These are phyloP conservation scores for Babylonia areolata DNA, from an alignment of 1,140 invertebrate species.

Conservation along the genomic window DNA sequence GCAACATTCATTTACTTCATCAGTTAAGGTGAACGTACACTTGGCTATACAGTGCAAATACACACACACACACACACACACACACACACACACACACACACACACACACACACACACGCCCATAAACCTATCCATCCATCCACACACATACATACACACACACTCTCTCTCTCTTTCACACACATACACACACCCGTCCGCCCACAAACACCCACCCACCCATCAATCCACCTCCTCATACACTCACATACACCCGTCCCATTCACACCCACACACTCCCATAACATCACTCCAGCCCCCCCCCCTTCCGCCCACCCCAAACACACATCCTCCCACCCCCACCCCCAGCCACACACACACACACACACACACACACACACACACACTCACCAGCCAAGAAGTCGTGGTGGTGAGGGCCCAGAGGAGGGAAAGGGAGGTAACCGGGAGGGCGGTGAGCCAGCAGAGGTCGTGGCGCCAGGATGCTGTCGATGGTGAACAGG, in stretches of 20 bases:
- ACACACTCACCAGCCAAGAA: conserved; percentile 52
- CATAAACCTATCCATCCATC: too few relatives aligned
- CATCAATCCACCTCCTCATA: neutral
- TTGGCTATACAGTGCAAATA: too few relatives aligned
- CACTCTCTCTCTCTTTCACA: too few relatives aligned
- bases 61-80: too few relatives aligned
- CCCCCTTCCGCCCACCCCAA: neutral
- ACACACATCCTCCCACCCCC: neutral
- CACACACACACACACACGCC: too few relatives aligned
- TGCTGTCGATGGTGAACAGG: conserved; percentile 65
- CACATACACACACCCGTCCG: neutral
- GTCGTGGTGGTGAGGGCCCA: conserved; percentile 51
- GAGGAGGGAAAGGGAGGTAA: conserved; percentile 52
- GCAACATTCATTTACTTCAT: too few relatives aligned
- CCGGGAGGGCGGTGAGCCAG: conserved; percentile 50
- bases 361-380: conserved; percentile 10
- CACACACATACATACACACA: too few relatives aligned
- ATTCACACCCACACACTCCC: neutral
- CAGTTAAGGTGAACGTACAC: too few relatives aligned
- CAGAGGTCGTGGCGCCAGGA: conserved; percentile 61
- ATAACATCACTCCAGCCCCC: too few relatives aligned
- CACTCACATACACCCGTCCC: neutral
- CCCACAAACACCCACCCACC: neutral
- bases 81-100: too few relatives aligned
- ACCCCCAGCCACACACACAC: neutral